Conservation (phyloP, 2,888 invertebrate genomes). For the Archips crataeganus region DNA sequence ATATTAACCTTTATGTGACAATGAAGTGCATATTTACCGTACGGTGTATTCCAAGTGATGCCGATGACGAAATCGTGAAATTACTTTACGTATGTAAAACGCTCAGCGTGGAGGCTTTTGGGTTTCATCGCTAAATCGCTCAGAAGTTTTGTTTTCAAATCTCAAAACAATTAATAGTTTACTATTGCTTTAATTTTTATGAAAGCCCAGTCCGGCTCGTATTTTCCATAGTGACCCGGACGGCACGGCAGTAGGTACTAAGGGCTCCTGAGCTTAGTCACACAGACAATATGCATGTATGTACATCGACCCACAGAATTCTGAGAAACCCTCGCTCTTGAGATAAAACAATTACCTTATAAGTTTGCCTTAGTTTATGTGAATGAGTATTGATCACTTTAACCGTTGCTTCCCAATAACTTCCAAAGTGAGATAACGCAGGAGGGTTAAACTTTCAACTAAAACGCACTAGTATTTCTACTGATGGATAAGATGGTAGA, state of each 20-base stretch:
- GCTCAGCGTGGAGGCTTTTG: neutral
- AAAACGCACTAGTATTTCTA: neutral
- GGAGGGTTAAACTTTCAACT: neutral
- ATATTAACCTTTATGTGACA: neutral
- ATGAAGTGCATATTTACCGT: too few species aligned
- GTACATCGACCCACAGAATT: too few species aligned
- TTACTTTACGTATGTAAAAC: neutral
- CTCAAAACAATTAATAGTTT: neutral
- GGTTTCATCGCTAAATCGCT: neutral
- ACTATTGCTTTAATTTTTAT: too few species aligned
- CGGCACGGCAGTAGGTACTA: too few species aligned
- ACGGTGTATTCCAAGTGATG: neutral
- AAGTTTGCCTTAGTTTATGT: neutral
- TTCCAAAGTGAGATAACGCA: neutral
- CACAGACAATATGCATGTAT: too few species aligned
- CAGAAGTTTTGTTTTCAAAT: neutral
- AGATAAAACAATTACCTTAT: too few species aligned
- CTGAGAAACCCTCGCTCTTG: too few species aligned
- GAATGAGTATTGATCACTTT: neutral
- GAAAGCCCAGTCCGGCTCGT: too few species aligned
- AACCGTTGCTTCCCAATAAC: neutral
- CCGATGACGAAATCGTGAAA: neutral
- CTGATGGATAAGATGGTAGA: neutral
- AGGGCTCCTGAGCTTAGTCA: too few species aligned
- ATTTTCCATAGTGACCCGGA: too few species aligned